phyloP scores from a whole-genome alignment of 2,113 vertebrate species.

The Willisornis vidua region DNA sequence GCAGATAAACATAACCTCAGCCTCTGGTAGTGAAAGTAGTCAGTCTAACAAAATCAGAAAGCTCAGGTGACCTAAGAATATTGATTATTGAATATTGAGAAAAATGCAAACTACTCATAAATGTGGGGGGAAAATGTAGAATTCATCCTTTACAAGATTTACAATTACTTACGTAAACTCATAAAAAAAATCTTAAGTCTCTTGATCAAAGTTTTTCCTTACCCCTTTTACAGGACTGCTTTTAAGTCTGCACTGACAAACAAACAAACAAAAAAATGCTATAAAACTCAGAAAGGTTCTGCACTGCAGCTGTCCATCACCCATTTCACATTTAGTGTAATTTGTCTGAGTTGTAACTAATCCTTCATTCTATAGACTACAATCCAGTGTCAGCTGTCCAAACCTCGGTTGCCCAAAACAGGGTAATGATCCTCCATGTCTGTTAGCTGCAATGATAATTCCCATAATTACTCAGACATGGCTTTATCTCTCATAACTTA shows the following conservation, averaged over 20 bases:
- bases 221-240: fast-evolving
- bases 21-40: neutral
- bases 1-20: neutral
- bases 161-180: neutral
- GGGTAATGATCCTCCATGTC: neutral
- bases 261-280: neutral
- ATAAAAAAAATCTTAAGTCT: neutral
- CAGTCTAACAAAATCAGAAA: neutral
- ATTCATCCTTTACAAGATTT: neutral
- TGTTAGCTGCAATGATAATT: neutral
- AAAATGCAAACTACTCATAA: neutral
- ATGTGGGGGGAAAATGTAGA: neutral
- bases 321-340: neutral
- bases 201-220: neutral
- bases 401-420: neutral
- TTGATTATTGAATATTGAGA: neutral
- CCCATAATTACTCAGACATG: neutral
- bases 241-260: neutral
- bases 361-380: neutral
- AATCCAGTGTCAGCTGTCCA: neutral
- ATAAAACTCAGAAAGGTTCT: neutral
- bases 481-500: neutral
- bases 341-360: neutral
- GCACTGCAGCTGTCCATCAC: neutral
- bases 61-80: neutral